These are phyloP conservation scores for Listrodromus nycthemerus DNA, from an alignment of 2,888 invertebrate genomes.

Conservation along the genomic window DNA sequence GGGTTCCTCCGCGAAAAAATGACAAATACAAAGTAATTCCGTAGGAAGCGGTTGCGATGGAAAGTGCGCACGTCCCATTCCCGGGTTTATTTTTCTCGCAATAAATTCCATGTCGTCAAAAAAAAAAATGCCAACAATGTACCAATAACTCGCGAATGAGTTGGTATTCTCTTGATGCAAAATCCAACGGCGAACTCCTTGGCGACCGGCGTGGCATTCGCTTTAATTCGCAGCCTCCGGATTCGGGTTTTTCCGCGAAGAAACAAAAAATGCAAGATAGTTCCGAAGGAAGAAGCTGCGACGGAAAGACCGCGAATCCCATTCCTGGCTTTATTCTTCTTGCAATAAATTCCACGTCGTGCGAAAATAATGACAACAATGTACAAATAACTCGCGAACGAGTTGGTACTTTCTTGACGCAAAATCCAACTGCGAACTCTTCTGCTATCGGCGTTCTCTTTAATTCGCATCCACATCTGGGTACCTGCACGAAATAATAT, in stretches of 20 bases:
- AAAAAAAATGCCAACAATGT: neutral
- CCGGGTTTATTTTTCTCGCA: neutral
- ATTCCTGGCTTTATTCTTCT: neutral
- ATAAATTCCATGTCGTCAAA: neutral
- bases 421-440: neutral
- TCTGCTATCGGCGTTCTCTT: neutral
- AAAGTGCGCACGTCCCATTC: neutral
- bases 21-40: conserved; percentile 12
- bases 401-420: neutral
- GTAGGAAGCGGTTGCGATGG: conserved; percentile 11
- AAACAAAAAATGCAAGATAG: conserved; percentile 12
- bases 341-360: neutral
- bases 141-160: neutral
- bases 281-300: conserved; percentile 10
- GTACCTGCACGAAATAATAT: neutral
- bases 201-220: too few species aligned
- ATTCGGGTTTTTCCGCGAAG: conserved; percentile 12
- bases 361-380: neutral
- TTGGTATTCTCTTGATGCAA: too few species aligned
- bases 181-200: too few species aligned
- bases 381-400: neutral
- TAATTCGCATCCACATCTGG: neutral
- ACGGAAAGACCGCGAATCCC: neutral
- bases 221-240: neutral
- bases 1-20: conserved; percentile 21